Conservation (phyloP, 2,888 invertebrate genomes). For the Amiota mariae region DNA sequence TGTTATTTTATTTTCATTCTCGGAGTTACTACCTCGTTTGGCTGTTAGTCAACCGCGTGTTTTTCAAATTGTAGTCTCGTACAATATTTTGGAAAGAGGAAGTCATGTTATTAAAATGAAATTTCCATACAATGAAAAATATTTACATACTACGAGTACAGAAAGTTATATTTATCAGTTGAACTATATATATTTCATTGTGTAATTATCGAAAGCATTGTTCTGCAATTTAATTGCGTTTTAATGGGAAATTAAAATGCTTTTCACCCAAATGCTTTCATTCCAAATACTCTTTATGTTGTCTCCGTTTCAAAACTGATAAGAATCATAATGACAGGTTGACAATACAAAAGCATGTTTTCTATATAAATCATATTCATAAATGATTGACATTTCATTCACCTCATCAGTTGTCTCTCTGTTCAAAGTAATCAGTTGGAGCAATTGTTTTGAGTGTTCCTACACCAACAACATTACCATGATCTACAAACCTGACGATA, state of each 20-base stretch:
- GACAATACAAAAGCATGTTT: slow-evolving; percentile 78
- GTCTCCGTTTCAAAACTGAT: slow-evolving; percentile 76
- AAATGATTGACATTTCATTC: too few relatives aligned
- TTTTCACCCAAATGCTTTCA: too few relatives aligned
- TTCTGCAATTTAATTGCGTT: slow-evolving; percentile 52
- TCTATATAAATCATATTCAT: slow-evolving; percentile 80
- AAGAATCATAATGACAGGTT: slow-evolving; percentile 76
- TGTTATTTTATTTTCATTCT: background rate
- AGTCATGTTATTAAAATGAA: slow-evolving; percentile 51
- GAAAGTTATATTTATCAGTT: too few relatives aligned
- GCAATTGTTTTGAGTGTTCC: too few relatives aligned
- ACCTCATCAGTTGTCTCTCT: too few relatives aligned
- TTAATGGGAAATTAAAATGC: slow-evolving; percentile 44
- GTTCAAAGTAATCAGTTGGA: too few relatives aligned
- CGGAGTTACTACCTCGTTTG: too few relatives aligned
- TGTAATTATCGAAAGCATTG: slow-evolving; percentile 59
- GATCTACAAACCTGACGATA: too few relatives aligned
- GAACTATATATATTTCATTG: slow-evolving; percentile 53
- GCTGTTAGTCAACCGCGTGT: too few relatives aligned
- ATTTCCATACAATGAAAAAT: slow-evolving; percentile 47
- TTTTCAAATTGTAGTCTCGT: too few relatives aligned
- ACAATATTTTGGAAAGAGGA: background rate
- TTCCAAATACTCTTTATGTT: background rate
- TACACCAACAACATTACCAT: too few relatives aligned
- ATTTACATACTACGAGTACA: too few relatives aligned